These are phyloP conservation scores for Nylanderia fulva DNA, from an alignment of 1,140 invertebrate genomes.

Conservation along the genomic window DNA sequence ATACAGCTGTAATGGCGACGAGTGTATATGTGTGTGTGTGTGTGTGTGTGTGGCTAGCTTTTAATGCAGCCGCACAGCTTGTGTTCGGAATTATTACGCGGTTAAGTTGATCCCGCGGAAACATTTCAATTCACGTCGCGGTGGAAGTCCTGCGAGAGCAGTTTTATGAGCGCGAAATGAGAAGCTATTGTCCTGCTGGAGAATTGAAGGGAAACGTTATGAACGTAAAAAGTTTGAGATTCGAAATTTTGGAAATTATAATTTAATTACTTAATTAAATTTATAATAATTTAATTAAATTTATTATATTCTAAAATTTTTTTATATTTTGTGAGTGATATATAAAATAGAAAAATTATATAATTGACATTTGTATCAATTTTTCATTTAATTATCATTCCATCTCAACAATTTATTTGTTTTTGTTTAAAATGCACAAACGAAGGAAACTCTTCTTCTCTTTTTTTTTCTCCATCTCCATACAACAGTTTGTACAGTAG, in stretches of 20 bases:
- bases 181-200: constrained; percentile 44
- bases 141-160: constrained; percentile 38
- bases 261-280: constrained; percentile 38
- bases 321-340: not conserved
- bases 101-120: constrained; percentile 53
- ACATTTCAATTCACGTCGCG: constrained; percentile 52
- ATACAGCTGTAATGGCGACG: constrained; percentile 55
- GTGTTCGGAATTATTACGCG: constrained; percentile 41
- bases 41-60: constrained; percentile 38
- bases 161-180: constrained; percentile 46
- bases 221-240: constrained; percentile 16
- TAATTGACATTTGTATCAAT: not conserved
- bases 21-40: no score
- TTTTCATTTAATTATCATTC: not conserved
- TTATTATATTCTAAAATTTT: not conserved
- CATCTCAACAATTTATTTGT: not conserved
- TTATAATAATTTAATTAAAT: constrained; percentile 37
- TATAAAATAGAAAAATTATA: constrained; percentile 2
- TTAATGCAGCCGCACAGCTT: constrained; percentile 43
- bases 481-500: not conserved
- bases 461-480: not conserved
- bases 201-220: constrained; percentile 36
- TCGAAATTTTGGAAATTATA: not conserved
- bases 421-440: not conserved
- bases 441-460: not conserved